These are phyloP conservation scores for Hirundichthys speculiger DNA, from an alignment of 2,113 vertebrate species.

Conservation along the genomic window DNA sequence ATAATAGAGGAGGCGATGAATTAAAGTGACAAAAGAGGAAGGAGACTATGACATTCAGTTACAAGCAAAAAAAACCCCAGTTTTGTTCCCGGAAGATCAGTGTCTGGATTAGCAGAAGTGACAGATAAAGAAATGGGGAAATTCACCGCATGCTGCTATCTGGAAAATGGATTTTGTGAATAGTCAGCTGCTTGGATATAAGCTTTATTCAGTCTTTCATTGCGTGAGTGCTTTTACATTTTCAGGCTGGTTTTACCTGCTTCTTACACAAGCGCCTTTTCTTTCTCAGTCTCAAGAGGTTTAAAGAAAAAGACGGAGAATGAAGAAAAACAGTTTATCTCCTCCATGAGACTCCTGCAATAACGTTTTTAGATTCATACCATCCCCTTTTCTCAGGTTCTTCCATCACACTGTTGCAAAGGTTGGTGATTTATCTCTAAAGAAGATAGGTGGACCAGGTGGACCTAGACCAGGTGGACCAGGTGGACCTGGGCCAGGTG, in stretches of 20 bases:
- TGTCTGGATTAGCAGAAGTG: constrained; percentile 62
- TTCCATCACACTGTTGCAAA: too few relatives aligned
- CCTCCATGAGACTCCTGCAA: neutral
- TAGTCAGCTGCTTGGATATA: constrained; percentile 49
- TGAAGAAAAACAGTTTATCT: neutral
- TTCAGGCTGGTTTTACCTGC: constrained; percentile 33
- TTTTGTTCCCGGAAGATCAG: constrained; percentile 63
- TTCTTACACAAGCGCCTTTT: constrained; percentile 16
- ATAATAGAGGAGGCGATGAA: constrained; percentile 44
- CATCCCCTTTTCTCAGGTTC: neutral
- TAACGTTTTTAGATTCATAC: neutral
- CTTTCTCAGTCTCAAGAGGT: neutral
- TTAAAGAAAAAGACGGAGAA: constrained; percentile 1
- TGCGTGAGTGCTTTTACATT: constrained; percentile 50
- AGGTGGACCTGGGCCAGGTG: too few relatives aligned
- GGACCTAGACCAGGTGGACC: too few relatives aligned
- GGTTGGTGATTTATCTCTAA: too few relatives aligned
- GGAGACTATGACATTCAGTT: constrained; percentile 55
- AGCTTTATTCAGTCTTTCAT: constrained; percentile 52
- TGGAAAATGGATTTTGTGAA: constrained; percentile 64
- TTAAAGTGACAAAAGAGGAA: constrained; percentile 49
- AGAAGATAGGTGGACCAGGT: too few relatives aligned
- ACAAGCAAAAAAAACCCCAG: constrained; percentile 55
- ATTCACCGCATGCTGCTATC: constrained; percentile 59
- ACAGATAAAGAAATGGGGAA: constrained; percentile 70